These are phyloP conservation scores for Morpho achilles DNA, from an alignment of 2,888 invertebrate genomes.

Conservation along the genomic window DNA sequence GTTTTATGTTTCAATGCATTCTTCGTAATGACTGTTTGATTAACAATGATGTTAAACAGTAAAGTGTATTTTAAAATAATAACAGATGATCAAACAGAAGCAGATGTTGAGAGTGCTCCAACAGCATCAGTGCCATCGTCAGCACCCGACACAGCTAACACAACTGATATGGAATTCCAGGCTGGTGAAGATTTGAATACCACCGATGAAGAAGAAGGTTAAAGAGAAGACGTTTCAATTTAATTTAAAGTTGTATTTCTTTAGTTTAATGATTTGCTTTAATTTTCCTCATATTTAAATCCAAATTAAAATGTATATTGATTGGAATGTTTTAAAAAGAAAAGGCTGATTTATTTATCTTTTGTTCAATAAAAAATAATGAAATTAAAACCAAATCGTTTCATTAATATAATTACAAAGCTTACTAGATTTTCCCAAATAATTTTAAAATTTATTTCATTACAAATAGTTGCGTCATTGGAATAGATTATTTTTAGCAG, in stretches of 20 bases:
- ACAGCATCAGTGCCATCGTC: slow-evolving; percentile 35
- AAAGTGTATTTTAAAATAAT: not conserved
- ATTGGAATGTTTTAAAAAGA: too few relatives aligned
- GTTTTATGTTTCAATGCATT: too few relatives aligned
- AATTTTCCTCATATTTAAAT: too few relatives aligned
- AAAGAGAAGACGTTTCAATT: too few relatives aligned
- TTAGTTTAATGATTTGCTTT: too few relatives aligned
- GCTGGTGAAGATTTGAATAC: slow-evolving; percentile 19
- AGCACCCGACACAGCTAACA: slow-evolving; percentile 33
- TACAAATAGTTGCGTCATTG: not conserved
- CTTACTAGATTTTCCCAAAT: slow-evolving; percentile 1
- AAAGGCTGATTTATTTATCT: too few relatives aligned
- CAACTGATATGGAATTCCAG: slow-evolving; percentile 42
- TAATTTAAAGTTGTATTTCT: too few relatives aligned
- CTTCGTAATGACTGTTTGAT: too few relatives aligned
- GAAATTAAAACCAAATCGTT: not conserved
- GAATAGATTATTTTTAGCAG: not conserved
- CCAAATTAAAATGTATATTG: too few relatives aligned
- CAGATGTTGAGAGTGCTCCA: slow-evolving; percentile 35
- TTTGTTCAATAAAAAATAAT: not conserved
- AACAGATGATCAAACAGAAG: slow-evolving; percentile 31
- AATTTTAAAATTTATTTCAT: not conserved
- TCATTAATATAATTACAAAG: not conserved
- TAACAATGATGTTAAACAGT: too few relatives aligned
- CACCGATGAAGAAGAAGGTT: slow-evolving; percentile 20